A percentile compares a stretch with the other conserved stretches of the same genome.
Evolutionary conservation across 2,888 invertebrate species (phyloP).

Genomic region (Stenolophus ochropezus): DNA sequence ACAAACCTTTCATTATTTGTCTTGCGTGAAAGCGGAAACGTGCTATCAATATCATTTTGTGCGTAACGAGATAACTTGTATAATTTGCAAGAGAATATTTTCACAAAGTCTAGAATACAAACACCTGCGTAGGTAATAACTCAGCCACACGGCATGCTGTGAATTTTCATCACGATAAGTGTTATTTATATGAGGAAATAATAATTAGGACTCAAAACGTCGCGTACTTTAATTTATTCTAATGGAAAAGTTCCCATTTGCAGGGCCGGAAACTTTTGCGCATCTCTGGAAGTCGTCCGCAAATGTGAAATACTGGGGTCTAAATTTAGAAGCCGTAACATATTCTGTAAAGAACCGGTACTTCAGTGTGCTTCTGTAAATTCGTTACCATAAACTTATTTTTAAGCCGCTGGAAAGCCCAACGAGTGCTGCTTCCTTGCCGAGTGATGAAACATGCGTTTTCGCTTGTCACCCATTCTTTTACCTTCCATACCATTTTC

Average conservation of each 20-base stretch:
- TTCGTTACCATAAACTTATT: conserved; percentile 53
- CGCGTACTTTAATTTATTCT: conserved; percentile 43
- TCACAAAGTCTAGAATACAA: not conserved
- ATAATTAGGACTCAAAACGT: conserved; percentile 50
- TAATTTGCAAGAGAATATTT: not conserved
- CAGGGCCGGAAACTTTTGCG: conserved; percentile 19
- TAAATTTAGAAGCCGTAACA: conserved; percentile 45
- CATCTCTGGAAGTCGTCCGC: conserved; percentile 7
- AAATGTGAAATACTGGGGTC: conserved; percentile 33
- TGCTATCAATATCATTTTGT: conserved; percentile 8
- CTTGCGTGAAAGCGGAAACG: not conserved
- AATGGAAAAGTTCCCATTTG: conserved; percentile 50
- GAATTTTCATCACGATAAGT: conserved; percentile 42
- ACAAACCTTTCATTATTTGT: not conserved
- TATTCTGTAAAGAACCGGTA: conserved; percentile 44
- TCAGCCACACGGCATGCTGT: conserved; percentile 5
- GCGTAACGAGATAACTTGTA: not conserved
- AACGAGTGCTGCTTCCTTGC: conserved; percentile 16
- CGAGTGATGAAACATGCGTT: conserved; percentile 47
- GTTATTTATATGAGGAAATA: conserved; percentile 46
- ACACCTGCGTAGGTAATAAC: conserved; percentile 19
- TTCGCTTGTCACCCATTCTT: conserved; percentile 28
- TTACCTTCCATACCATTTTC: conserved; percentile 13
- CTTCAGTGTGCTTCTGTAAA: conserved; percentile 45
- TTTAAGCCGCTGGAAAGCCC: conserved; percentile 41